A percentile compares a stretch with the other conserved stretches of the same genome.
Conservation (phyloP, 2,888 invertebrate species). For the Oscheius sp. region DNA sequence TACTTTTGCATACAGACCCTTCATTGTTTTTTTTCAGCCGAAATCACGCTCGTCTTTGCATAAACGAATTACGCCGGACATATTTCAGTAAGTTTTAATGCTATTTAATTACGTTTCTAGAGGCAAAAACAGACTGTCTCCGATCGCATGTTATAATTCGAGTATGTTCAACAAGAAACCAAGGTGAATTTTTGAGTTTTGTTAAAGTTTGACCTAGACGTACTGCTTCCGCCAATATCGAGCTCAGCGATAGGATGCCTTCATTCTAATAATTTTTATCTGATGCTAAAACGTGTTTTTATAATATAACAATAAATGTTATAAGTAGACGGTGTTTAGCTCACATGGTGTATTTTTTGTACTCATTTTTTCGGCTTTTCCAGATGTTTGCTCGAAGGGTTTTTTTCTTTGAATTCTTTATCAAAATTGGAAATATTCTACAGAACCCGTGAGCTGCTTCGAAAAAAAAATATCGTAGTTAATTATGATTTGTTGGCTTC, state of each 20-base stretch:
- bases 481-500: constrained; percentile 27
- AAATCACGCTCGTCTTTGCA: neutral
- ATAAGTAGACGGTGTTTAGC: too few species aligned
- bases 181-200: neutral
- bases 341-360: too few species aligned
- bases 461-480: too few species aligned
- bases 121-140: neutral
- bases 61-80: neutral
- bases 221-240: neutral
- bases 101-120: neutral
- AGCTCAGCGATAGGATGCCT: too few species aligned
- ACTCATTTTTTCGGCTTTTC: too few species aligned
- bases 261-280: too few species aligned
- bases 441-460: too few species aligned
- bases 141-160: neutral
- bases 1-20: neutral
- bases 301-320: too few species aligned
- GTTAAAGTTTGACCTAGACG: neutral
- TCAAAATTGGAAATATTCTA: too few species aligned
- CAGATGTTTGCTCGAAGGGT: too few species aligned
- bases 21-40: neutral
- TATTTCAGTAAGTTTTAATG: neutral
- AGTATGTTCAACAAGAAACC: neutral
- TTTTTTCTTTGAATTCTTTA: too few species aligned
- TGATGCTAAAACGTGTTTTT: too few species aligned